These are phyloP conservation scores for Alligator mississippiensis DNA, from an alignment of 2,113 vertebrate species.

Conservation along the genomic window DNA sequence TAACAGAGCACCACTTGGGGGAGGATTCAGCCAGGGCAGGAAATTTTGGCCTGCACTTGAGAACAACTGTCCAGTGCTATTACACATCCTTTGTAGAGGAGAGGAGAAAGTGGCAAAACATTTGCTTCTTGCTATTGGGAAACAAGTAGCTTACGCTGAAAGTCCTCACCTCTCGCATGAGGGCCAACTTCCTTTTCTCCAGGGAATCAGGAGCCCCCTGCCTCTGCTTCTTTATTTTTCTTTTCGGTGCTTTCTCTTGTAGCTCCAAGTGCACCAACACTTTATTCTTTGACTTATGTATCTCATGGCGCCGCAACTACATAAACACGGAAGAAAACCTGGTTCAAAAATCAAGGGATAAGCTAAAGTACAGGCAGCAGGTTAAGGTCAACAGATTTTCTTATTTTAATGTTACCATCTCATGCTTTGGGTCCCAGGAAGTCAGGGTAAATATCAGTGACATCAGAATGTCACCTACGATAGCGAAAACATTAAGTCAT, in stretches of 20 bases:
- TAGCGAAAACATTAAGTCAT: not conserved
- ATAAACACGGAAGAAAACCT: not conserved
- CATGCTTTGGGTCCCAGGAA: not conserved
- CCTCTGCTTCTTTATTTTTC: conserved; percentile 77
- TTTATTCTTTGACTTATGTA: conserved; percentile 91
- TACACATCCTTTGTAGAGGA: not conserved
- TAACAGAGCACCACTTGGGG: not conserved
- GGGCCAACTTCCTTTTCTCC: conserved; percentile 80
- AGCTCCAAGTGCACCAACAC: conserved; percentile 88
- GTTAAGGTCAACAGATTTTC: not conserved
- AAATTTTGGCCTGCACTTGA: not conserved
- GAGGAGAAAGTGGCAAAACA: not conserved
- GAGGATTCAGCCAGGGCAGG: not conserved
- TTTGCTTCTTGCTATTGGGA: not conserved
- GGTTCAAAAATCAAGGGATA: not conserved
- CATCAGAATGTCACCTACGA: not conserved
- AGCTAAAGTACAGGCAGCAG: not conserved
- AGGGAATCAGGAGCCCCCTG: conserved; percentile 71
- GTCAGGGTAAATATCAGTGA: not conserved
- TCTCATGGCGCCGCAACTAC: conserved; percentile 88
- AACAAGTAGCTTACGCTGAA: not conserved
- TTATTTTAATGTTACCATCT: not conserved
- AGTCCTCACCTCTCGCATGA: conserved; percentile 89
- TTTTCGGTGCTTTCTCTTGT: conserved; percentile 82
- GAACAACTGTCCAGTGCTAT: not conserved